A percentile compares a stretch with the other conserved stretches of the same genome.
phyloP scores from a whole-genome alignment of 2,888 invertebrate species.

The Tenthredo notha region DNA sequence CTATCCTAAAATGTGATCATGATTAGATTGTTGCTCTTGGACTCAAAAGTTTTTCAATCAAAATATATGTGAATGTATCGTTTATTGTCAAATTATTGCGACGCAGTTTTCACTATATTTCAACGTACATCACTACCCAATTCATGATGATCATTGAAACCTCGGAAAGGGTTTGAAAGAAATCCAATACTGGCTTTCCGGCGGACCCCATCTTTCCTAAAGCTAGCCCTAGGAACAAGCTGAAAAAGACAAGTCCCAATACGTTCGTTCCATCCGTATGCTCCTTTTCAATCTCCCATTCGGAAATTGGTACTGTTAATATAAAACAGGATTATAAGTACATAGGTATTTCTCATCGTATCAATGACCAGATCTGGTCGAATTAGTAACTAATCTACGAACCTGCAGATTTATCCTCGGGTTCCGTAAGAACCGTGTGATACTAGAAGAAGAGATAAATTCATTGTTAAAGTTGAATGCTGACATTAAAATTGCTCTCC shows the following conservation, averaged over 20 bases:
- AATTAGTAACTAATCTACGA: conserved; percentile 28
- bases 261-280: conserved; percentile 90
- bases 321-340: not conserved
- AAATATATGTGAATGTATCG: not conserved
- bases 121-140: conserved; percentile 93
- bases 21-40: not conserved
- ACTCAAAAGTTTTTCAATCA: not conserved
- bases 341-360: not conserved
- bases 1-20: conserved; percentile 82
- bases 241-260: conserved; percentile 90
- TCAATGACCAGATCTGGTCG: not conserved
- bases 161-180: conserved; percentile 92
- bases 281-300: conserved; percentile 86
- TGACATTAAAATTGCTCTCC: not conserved
- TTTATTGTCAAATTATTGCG: not conserved
- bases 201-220: conserved; percentile 89
- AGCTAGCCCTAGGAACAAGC: conserved; percentile 92
- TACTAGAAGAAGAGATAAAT: conserved; percentile 76
- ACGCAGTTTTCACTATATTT: not conserved
- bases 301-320: conserved; percentile 62
- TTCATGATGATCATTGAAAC: conserved; percentile 97
- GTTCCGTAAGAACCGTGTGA: conserved; percentile 80
- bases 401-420: conserved; percentile 71
- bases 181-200: conserved; percentile 89
- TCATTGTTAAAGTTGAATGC: not conserved